Evolutionary conservation across 2,888 invertebrate species (phyloP), one percentile per base, ranked within the genome.

Genomic region (Coecobrya sp.): DNA sequence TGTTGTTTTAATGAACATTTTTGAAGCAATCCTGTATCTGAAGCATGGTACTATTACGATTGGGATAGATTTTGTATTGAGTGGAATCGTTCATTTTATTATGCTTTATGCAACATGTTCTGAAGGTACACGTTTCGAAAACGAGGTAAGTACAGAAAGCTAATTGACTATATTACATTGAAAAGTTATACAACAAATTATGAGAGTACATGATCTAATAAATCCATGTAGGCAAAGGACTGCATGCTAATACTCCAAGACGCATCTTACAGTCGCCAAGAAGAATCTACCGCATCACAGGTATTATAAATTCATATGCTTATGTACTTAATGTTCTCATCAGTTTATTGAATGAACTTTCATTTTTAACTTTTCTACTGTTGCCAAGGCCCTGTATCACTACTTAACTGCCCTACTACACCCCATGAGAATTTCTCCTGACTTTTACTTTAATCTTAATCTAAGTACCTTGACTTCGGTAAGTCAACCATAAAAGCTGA

Each of bases 211-310:
- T 36, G 36, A 0, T 81, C 0, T 27, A 4, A 36, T 36, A 36
- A 36, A 36, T 7, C 7, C 2, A 0, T 22, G 8, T 11, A 82
- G 82, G 82, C 82, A 55, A 82, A 59, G 7, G 62, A 62, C 1
- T 82, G 82, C 22, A 82, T 82, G 82, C 10, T 82, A 27, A 49
- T 49, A 8, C 25, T 79, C 2, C 76, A 79, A 25, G 76, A 79
- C 8, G 76, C 25, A 7, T 25, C 19, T 5, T 79, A 49, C 22
- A 49, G 25, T 22, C 45, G 19, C 5, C 25, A 62, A 11, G 55
- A 59, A 25, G 52, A 52, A 55, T 25, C 25, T 8, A 81, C n/a
- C 0, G 52, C 52, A 49, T 52, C 55, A 7, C 55, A 52, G 30
- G 52, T 81, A 16, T 19, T n/a, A n/a, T n/a, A n/a, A n/a, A n/a